phyloP scores from a whole-genome alignment of 2,113 vertebrate genomes.

The Ciconia stormi region DNA sequence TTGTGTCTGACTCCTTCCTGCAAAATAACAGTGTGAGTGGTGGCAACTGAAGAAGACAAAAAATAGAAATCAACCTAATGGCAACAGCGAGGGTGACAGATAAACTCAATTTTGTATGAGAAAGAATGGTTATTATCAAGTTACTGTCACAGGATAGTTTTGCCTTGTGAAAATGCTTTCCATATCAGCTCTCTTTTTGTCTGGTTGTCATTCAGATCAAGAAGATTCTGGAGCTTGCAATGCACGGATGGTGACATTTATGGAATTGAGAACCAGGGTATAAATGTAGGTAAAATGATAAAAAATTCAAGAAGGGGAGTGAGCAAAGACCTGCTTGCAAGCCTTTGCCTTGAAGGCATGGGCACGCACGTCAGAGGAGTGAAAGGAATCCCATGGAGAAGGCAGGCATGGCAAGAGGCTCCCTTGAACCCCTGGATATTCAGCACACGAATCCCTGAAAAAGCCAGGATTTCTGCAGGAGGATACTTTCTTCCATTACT shows the following conservation, averaged over 20 bases:
- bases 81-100: neutral
- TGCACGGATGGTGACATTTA: neutral
- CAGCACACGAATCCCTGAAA: neutral
- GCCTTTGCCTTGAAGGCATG: neutral
- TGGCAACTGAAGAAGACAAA: neutral
- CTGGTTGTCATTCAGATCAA: neutral
- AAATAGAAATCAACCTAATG: neutral
- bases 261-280: neutral
- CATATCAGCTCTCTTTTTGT: neutral
- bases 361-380: fast-evolving
- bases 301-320: neutral
- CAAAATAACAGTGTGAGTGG: neutral
- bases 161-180: neutral
- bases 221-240: neutral
- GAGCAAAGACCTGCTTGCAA: neutral
- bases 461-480: neutral
- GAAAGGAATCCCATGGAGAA: neutral
- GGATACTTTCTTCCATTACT: neutral
- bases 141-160: neutral
- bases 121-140: neutral
- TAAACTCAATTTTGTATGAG: neutral
- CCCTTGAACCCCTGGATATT: neutral
- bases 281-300: neutral
- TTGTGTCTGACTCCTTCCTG: neutral
- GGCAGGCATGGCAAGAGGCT: neutral